Evolutionary conservation across 2,113 vertebrate species (phyloP).

Genomic region (Carlito syrichta): DNA sequence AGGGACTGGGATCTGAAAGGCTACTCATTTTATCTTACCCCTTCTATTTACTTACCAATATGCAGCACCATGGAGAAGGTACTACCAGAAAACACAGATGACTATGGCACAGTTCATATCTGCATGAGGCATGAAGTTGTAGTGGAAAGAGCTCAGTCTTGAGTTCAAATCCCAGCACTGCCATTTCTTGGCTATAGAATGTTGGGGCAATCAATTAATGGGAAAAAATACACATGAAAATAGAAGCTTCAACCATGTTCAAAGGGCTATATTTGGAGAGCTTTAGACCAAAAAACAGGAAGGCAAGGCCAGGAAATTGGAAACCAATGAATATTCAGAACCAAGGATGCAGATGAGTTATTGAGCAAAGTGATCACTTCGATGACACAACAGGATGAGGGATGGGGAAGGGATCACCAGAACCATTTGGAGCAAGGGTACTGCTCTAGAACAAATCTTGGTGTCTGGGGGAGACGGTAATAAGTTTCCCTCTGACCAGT

Average conservation of each 20-base stretch:
- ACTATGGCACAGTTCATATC: neutral
- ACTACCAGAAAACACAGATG: neutral
- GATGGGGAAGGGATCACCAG: neutral
- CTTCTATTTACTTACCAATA: neutral
- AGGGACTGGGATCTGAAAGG: neutral
- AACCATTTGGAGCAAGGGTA: neutral
- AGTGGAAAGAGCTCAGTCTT: neutral
- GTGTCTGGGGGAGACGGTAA: neutral
- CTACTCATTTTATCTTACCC: neutral
- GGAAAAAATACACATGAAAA: neutral
- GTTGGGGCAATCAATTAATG: neutral
- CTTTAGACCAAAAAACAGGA: neutral
- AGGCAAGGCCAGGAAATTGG: neutral
- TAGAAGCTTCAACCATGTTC: neutral
- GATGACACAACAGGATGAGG: neutral
- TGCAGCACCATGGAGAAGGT: neutral
- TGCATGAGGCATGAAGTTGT: neutral
- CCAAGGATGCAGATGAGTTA: neutral
- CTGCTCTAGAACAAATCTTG: neutral
- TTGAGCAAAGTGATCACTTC: neutral
- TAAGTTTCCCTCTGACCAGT: neutral
- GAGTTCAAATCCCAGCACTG: neutral
- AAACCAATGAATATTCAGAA: neutral
- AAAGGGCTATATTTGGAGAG: neutral
- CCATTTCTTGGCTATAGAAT: neutral